These are phyloP conservation scores for Macrostomum lignano DNA, from an alignment of 1,140 invertebrate species.

Conservation along the genomic window DNA sequence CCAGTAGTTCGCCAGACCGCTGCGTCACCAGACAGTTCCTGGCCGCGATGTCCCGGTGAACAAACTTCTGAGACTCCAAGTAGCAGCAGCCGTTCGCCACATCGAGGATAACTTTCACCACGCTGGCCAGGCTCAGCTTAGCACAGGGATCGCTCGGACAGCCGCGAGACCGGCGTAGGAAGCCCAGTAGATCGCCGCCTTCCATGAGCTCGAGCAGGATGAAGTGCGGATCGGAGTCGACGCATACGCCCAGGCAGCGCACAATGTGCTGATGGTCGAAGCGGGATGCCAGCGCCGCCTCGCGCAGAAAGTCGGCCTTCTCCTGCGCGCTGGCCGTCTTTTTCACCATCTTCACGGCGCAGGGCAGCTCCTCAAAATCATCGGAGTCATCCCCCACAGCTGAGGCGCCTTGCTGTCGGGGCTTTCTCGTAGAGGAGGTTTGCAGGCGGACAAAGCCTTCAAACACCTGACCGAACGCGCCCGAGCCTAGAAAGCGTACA, in stretches of 20 bases:
- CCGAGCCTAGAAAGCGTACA: no score
- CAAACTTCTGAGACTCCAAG: constrained; percentile 70
- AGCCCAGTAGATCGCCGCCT: constrained; percentile 45
- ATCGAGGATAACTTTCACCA: constrained; percentile 67
- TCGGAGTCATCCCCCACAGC: no score
- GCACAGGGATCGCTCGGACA: constrained; percentile 8
- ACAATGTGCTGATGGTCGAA: constrained; percentile 91
- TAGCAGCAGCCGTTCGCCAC: constrained; percentile 71
- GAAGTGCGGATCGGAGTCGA: constrained; percentile 58
- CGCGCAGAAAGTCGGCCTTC: constrained; percentile 2
- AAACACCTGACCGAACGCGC: no score
- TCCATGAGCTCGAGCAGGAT: constrained; percentile 89
- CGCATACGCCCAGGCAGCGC: constrained; percentile 74
- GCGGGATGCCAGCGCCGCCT: neutral
- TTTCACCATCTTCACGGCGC: no score
- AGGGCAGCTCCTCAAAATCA: no score
- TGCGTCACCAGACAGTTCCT: constrained; percentile 69
- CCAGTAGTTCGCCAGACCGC: constrained; percentile 39
- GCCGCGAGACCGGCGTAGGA: constrained; percentile 4
- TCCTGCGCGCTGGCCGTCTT: no score
- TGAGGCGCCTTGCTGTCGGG: no score
- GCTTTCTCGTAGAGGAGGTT: no score
- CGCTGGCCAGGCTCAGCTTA: constrained; percentile 42
- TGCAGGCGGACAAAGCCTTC: no score
- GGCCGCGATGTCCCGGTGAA: constrained; percentile 75